Evolutionary conservation across 2,888 invertebrate species (phyloP).

Genomic region (Dorcus hopei): DNA sequence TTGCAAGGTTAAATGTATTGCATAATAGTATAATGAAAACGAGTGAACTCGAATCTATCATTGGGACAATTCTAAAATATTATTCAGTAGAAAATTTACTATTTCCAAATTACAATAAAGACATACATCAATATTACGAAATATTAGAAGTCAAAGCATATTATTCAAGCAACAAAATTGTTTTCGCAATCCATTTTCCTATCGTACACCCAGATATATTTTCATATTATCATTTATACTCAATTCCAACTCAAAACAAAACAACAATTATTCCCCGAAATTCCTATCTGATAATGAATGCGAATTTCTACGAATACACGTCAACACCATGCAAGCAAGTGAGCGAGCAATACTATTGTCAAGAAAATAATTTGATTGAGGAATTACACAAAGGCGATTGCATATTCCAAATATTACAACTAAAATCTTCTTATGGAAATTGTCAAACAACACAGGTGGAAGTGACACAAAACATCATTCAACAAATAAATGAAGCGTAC

Average conservation of each 20-base stretch:
- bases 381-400: no score
- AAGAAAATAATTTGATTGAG: no score
- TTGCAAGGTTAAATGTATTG: neutral
- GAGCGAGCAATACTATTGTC: no score
- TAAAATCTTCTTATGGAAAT: no score
- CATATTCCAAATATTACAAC: no score
- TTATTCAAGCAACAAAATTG: neutral
- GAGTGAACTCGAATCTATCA: no score
- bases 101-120: no score
- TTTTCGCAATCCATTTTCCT: neutral
- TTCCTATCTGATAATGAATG: neutral
- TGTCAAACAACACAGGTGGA: no score
- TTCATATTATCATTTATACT: neutral
- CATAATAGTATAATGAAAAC: neutral
- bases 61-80: neutral
- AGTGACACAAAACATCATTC: no score
- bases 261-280: neutral
- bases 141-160: neutral
- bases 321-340: neutral
- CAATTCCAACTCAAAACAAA: neutral
- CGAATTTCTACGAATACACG: neutral
- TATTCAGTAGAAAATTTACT: neutral
- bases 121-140: neutral
- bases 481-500: no score
- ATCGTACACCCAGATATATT: neutral